A percentile compares a stretch with the other conserved stretches of the same genome.
These are phyloP conservation scores for Mus spicilegus DNA, from an alignment of 2,113 vertebrate genomes.

Conservation along the genomic window DNA sequence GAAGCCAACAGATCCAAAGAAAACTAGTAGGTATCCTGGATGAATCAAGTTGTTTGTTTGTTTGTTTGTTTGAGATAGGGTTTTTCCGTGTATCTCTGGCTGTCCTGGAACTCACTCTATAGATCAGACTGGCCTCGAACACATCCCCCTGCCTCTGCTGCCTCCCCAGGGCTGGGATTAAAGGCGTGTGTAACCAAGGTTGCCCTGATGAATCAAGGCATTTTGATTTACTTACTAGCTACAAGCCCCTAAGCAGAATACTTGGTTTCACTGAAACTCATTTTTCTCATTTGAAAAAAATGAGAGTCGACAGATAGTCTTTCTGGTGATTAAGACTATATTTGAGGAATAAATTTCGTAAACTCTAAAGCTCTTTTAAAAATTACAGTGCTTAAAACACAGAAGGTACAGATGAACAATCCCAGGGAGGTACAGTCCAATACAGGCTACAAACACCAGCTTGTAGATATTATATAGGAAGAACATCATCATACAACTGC, in stretches of 20 bases:
- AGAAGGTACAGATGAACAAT: conserved; percentile 11
- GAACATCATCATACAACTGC: background rate
- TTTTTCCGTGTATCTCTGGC: background rate
- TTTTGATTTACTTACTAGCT: conserved; percentile 24
- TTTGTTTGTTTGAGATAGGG: background rate
- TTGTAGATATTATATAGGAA: conserved; percentile 23
- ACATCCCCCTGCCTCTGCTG: too few relatives aligned
- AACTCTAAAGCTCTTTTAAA: conserved; percentile 27
- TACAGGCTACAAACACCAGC: background rate
- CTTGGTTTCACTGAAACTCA: conserved; percentile 33
- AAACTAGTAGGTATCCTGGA: background rate
- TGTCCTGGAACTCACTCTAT: background rate
- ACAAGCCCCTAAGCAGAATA: background rate
- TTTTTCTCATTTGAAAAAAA: conserved; percentile 23
- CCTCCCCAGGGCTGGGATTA: background rate
- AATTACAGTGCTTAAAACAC: conserved; percentile 4
- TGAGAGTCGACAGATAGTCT: background rate
- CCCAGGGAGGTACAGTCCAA: background rate
- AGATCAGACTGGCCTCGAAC: background rate
- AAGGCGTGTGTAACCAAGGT: background rate
- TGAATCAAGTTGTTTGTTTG: background rate
- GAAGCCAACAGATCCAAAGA: conserved; percentile 9
- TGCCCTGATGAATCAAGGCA: background rate
- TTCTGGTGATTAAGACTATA: background rate
- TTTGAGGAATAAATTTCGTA: background rate